Evolutionary conservation across 2,113 vertebrate genomes (phyloP), one percentile per base, ranked within the genome.

Genomic region (Rhynchopsitta pachyrhyncha): DNA sequence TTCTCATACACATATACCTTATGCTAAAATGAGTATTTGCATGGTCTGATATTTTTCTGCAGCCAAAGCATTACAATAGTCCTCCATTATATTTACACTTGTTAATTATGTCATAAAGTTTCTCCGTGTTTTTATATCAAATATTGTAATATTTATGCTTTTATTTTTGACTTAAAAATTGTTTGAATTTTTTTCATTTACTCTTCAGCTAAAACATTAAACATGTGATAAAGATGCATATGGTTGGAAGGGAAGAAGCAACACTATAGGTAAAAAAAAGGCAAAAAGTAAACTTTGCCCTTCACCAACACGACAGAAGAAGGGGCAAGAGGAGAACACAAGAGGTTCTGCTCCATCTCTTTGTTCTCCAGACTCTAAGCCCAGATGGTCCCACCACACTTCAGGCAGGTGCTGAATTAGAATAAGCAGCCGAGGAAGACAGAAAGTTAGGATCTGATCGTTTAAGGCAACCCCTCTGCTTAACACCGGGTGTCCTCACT

Each of bases 401-500:
- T 41, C 20, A 67, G 19, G 31, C 13, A 78, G 37, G 18, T 3
- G 5, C 46, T 3, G 1, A 71, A 63, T 47, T 11, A 49, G 31
- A 79, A 44, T 3, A 66, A n/a, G 3, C 31, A 44, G 4, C 22
- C 41, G 25, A 68, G 16, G 28, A 90, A 78, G 39, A 1, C 27
- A 31, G 24, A 37, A 64, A 37, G 25, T 6, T 28, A 35, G 24
- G 52, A 64, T 15, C 29, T 4, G 23, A 47, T 7, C 4, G 53
- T 23, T 22, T 1, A 27, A 77, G n/a, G 42, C 47, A 84, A 42
- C n/a, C 19, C 35, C 12, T 60, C 35, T 28, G 59, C n/a, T 16
- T 15, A 25, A 5, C 57, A 52, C 6, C 1, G 1, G n/a, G 57
- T 0, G 2, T 6, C 17, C n/a, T 39, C 0, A 0, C 41, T 44